Percentiles rank a stretch among this genome's conserved stretches.
phyloP scores from a whole-genome alignment of 2,797 vertebrate species.

The Carduelis carduelis region DNA sequence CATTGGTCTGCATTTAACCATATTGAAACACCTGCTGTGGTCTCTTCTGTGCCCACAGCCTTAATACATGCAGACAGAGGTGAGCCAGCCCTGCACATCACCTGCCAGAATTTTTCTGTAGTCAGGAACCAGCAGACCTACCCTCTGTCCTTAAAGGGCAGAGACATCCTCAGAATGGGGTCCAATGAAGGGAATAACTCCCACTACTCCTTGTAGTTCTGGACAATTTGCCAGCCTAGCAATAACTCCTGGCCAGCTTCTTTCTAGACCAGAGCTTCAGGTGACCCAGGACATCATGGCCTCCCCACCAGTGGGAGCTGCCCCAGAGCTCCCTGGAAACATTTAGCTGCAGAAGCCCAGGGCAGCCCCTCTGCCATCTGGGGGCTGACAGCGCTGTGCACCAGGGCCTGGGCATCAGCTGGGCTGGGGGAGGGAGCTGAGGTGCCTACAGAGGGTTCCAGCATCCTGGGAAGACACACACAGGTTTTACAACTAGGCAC shows the following conservation, averaged over 20 bases:
- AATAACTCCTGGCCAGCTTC: background rate
- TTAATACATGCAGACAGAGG: background rate
- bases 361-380: background rate
- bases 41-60: background rate
- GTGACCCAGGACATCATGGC: rapidly evolving
- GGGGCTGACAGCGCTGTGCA: rapidly evolving
- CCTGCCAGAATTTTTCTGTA: background rate
- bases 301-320: background rate
- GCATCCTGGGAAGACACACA: rapidly evolving
- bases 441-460: background rate
- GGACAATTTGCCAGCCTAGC: background rate
- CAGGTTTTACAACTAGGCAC: background rate
- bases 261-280: background rate
- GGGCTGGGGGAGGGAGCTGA: background rate
- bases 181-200: background rate
- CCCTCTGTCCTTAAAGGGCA: background rate
- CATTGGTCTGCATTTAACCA: background rate
- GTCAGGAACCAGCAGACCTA: background rate
- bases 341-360: background rate
- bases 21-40: background rate
- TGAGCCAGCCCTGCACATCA: background rate
- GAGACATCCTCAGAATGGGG: background rate
- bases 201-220: background rate
- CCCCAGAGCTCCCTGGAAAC: background rate
- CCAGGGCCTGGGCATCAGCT: rapidly evolving